Evolutionary conservation across 2,888 invertebrate species (phyloP).

Genomic region (Trichopoda pennipes): DNA sequence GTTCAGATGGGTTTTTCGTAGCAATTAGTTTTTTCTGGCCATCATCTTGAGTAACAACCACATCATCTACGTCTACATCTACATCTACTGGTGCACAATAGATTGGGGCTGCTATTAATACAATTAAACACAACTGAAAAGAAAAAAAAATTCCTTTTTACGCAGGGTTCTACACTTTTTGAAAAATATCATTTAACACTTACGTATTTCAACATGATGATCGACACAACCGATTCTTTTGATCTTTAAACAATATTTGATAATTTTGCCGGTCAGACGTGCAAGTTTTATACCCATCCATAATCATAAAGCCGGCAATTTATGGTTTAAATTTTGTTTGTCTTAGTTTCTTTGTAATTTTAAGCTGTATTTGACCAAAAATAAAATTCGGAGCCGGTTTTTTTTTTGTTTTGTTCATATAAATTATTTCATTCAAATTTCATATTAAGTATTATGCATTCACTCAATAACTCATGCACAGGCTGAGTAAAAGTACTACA

Average conservation of each 20-base stretch:
- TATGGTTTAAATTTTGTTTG: constrained; percentile 15
- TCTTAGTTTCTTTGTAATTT: constrained; percentile 27
- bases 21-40: constrained; percentile 17
- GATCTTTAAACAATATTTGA: constrained; percentile 47
- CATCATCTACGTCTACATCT: no score
- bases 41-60: neutral
- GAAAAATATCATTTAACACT: constrained; percentile 35
- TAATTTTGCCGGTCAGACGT: neutral
- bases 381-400: constrained; percentile 50
- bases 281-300: constrained; percentile 56
- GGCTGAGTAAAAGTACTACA: constrained; percentile 16
- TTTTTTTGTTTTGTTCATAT: neutral
- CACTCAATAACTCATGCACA: constrained; percentile 44
- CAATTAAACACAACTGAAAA: constrained; percentile 61
- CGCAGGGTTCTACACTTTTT: neutral
- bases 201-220: constrained; percentile 63
- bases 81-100: constrained; percentile 73
- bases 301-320: constrained; percentile 36
- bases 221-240: constrained; percentile 55
- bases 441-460: constrained; percentile 13
- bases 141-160: neutral
- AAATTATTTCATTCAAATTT: constrained; percentile 43
- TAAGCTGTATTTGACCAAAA: constrained; percentile 17
- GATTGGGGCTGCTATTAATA: constrained; percentile 59
- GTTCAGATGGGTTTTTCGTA: constrained; percentile 32